Evolutionary conservation across 2,113 vertebrate species (phyloP).

Genomic region (Platycercus adscitus): DNA sequence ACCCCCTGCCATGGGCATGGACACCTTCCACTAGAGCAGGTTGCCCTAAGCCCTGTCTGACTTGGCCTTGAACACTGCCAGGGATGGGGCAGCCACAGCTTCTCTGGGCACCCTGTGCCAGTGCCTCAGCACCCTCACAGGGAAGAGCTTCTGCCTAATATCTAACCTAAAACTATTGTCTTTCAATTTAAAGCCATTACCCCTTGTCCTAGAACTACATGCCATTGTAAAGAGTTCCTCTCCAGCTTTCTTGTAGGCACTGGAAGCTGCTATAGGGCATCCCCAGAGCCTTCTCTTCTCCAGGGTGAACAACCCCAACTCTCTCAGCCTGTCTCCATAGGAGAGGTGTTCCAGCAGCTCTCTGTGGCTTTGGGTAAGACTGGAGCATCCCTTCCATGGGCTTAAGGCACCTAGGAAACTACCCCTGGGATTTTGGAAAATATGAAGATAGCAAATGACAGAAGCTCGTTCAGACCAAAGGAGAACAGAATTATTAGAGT

Average conservation of each 20-base stretch:
- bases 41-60: not conserved
- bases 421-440: not conserved
- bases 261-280: not conserved
- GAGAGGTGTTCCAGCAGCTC: not conserved
- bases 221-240: not conserved
- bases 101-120: not conserved
- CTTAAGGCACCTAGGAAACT: not conserved
- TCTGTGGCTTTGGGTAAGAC: not conserved
- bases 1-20: accelerated
- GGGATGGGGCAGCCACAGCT: not conserved
- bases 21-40: not conserved
- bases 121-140: not conserved
- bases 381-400: not conserved
- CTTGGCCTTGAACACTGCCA: not conserved
- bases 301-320: not conserved
- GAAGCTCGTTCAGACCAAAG: not conserved
- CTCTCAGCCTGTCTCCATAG: not conserved
- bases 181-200: not conserved
- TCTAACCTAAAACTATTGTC: not conserved
- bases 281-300: not conserved
- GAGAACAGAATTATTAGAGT: not conserved
- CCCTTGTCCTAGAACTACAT: not conserved
- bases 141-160: not conserved
- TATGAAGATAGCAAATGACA: not conserved
- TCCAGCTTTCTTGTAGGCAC: not conserved